A percentile compares a stretch with the other conserved stretches of the same genome.
Conservation (phyloP, 2,113 vertebrate species). For the Poicephalus gulielmi region DNA sequence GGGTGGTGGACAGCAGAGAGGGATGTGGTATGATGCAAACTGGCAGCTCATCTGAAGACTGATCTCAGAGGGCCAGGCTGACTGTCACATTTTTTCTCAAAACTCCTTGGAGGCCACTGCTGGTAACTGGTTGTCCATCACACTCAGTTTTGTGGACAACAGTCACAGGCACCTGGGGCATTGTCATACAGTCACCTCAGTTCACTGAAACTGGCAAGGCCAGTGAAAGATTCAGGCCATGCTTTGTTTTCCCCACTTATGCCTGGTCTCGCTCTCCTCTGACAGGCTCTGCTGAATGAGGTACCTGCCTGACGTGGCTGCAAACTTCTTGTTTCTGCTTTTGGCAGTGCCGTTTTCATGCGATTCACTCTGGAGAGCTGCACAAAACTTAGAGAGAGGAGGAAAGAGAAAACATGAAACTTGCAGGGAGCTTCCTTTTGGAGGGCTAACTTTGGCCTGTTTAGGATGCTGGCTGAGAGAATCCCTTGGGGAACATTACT, state of each 20-base stretch:
- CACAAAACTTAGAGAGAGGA: background rate
- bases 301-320: background rate
- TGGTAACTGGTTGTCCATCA: background rate
- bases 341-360: background rate
- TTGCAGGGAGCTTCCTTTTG: too few species aligned
- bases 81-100: background rate
- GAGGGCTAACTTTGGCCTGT: too few species aligned
- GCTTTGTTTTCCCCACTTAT: background rate
- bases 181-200: background rate
- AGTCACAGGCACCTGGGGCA: background rate
- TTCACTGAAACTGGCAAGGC: background rate
- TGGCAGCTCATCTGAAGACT: background rate
- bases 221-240: background rate
- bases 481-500: background rate
- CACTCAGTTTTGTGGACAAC: background rate
- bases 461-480: background rate
- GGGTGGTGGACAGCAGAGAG: background rate
- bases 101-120: background rate
- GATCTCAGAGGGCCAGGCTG: background rate
- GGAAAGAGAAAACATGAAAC: background rate
- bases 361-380: background rate
- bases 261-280: background rate
- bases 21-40: background rate
- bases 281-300: background rate
- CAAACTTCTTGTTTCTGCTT: background rate